These are phyloP conservation scores for Sicus ferrugineus DNA, from an alignment of 2,888 invertebrate genomes.

Conservation along the genomic window DNA sequence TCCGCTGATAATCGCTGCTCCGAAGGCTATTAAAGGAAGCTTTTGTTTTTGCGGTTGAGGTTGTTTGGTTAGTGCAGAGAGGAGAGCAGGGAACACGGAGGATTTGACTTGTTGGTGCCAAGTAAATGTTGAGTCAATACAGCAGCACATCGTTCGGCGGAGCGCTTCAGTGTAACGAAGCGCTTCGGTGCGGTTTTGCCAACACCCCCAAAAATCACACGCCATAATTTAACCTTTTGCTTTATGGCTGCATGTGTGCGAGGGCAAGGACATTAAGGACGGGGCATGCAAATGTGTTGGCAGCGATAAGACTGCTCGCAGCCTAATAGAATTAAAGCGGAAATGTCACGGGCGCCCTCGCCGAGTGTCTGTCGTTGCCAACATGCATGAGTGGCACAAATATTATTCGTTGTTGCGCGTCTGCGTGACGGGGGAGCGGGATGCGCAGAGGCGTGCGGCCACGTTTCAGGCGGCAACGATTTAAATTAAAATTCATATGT, in stretches of 20 bases:
- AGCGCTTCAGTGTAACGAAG: conserved; percentile 10
- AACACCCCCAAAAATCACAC: not conserved
- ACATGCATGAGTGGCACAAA: conserved; percentile 13
- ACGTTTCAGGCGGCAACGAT: conserved; percentile 37
- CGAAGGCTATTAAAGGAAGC: conserved; percentile 21
- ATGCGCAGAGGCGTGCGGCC: not conserved
- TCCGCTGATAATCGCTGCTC: conserved; percentile 42
- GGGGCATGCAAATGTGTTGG: conserved; percentile 30
- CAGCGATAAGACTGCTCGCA: conserved; percentile 31
- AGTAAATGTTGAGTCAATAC: conserved; percentile 23
- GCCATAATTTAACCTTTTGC: conserved; percentile 31
- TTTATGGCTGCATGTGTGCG: conserved; percentile 31
- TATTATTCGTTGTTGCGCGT: conserved; percentile 20
- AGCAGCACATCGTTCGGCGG: conserved; percentile 25
- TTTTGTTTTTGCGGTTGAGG: conserved; percentile 14
- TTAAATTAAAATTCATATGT: conserved; percentile 48
- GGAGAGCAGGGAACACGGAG: not conserved
- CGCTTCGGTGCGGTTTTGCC: not conserved
- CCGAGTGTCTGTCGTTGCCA: not conserved
- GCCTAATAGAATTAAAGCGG: conserved; percentile 40
- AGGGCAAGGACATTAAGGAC: conserved; percentile 38
- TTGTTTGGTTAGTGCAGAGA: conserved; percentile 15
- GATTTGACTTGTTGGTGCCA: not conserved
- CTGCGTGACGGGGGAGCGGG: not conserved
- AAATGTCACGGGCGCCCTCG: conserved; percentile 31